These are phyloP conservation scores for Hafferia zeledoni DNA, from an alignment of 2,797 vertebrate genomes.

Conservation along the genomic window DNA sequence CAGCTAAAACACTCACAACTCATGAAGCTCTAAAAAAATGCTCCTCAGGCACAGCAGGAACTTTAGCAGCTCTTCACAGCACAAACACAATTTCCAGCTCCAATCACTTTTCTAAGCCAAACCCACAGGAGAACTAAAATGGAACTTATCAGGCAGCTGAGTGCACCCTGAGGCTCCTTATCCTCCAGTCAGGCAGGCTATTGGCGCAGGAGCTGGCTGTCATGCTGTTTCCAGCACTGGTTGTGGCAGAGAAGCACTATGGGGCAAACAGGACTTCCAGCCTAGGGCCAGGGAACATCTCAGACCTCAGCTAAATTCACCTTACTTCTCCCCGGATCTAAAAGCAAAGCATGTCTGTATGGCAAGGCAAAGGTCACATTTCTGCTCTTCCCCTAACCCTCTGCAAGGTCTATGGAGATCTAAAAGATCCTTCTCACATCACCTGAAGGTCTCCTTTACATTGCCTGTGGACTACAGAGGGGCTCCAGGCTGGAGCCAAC, in stretches of 20 bases:
- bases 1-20: neutral
- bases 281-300: neutral
- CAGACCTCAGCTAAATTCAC: neutral
- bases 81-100: neutral
- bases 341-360: rapidly evolving
- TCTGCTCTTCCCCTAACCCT: neutral
- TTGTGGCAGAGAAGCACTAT: neutral
- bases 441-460: neutral
- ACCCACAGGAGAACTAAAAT: neutral
- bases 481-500: neutral
- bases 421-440: neutral
- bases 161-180: neutral
- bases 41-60: neutral
- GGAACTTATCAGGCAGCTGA: neutral
- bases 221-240: neutral
- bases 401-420: neutral
- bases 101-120: neutral
- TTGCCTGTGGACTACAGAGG: rapidly evolving
- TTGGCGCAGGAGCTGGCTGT: neutral
- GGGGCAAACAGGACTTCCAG: neutral
- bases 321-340: neutral
- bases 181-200: rapidly evolving
- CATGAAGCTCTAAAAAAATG: neutral
- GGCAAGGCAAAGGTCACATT: neutral
- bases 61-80: neutral